Evolutionary conservation across 2,113 vertebrate species (phyloP), one percentile per base, ranked within the genome.

Genomic region (Saccopteryx bilineata): DNA sequence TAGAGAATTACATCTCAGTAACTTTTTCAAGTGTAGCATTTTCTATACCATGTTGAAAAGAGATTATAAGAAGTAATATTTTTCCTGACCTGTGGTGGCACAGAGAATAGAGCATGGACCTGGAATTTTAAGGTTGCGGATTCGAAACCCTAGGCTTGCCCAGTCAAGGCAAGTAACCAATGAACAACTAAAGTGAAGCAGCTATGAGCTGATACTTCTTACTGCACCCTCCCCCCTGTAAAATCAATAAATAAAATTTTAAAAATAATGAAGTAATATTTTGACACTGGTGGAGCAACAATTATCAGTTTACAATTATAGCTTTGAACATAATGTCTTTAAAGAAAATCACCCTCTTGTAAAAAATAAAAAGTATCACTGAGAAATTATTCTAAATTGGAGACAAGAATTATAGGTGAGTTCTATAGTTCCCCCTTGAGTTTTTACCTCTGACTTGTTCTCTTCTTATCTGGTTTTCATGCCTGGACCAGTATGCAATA

Each of bases 41-140:
- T 92, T 78, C 85, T 91, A 9, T 39, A 92, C 26, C 26, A 95
- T 80, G 12, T 54, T 86, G 61, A 69, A 92, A 96, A 86, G 60
- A 94, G 31, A 1, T 72, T 88, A 76, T 61, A 81, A 79, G 26
- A 91, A 56, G 7, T 72, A 46, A 11, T 92, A 39, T 71, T 85
- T 90, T 87, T 39, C 39, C 39, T 39, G 39, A 39, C 39, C 39
- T 39, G 39, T 2, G 39, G 39, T 39, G 39, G 39, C 39, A 39
- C 39, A 39, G 39, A 39, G 39, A 39, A 39, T 39, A 39, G 39
- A 39, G 39, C 39, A 39, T 39, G 39, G 39, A 39, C 39, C 39
- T 39, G 39, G 39, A 39, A 39, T 39, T 39, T 39, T 39, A 39
- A 39, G 39, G 39, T 39, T 39, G 39, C 39, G 39, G 39, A 3